Conservation (phyloP, 1,140 invertebrate species). For the Hermatobates lingyangjiaoensis region DNA sequence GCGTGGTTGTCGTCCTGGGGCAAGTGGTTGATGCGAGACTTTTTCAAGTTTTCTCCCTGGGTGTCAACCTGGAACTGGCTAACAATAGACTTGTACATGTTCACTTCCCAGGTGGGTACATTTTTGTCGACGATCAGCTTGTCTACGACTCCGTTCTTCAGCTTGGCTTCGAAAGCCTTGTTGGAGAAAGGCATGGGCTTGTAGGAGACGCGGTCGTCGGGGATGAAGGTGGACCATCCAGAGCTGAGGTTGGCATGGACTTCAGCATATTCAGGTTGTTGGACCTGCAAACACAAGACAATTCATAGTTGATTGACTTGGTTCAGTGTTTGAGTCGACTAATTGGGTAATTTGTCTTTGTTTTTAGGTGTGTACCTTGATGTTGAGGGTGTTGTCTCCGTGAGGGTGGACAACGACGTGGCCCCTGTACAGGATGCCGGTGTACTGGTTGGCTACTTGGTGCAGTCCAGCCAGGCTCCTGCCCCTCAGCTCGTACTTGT, state of each 20-base stretch:
- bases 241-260: constrained; percentile 30
- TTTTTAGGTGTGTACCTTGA: too few species aligned
- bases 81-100: constrained; percentile 40
- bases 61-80: constrained; percentile 25
- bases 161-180: constrained; percentile 35
- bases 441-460: constrained; percentile 28
- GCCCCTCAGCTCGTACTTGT: constrained; percentile 35
- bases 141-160: constrained; percentile 30
- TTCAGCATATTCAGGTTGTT: constrained; percentile 29
- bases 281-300: too few species aligned
- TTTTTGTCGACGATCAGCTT: constrained; percentile 24
- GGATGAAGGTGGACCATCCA: constrained; percentile 26
- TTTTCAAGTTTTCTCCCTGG: constrained; percentile 13
- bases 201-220: constrained; percentile 28
- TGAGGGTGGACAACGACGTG: constrained; percentile 24
- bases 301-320: too few species aligned
- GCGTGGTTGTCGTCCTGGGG: constrained; percentile 12
- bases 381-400: background rate
- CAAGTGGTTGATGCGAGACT: constrained; percentile 10
- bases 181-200: constrained; percentile 28
- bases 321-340: too few species aligned
- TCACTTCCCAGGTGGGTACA: constrained; percentile 35
- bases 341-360: too few species aligned
- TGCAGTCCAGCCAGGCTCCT: constrained; percentile 32
- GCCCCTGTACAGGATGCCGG: constrained; percentile 33